phyloP scores from a whole-genome alignment of 2,888 invertebrate species.

The Agapostemon virescens region DNA sequence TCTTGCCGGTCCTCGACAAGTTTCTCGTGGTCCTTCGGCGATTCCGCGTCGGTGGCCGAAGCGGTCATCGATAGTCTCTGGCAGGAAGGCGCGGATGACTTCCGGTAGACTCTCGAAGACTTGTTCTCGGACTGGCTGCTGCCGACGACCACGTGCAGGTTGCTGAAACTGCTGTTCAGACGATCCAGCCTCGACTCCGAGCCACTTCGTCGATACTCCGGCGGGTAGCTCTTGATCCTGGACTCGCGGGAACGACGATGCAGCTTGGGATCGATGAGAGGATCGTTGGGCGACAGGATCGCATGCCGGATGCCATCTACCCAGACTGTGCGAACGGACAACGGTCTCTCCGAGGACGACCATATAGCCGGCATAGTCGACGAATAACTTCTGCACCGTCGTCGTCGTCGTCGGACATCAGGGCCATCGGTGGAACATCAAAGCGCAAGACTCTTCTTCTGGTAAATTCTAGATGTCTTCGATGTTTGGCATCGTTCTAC shows the following conservation, averaged over 20 bases:
- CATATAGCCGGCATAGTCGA: slow-evolving; percentile 81
- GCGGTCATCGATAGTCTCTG: slow-evolving; percentile 31
- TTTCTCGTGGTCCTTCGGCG: background rate
- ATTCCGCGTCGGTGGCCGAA: background rate
- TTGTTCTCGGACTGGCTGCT: slow-evolving; percentile 57
- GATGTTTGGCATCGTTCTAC: background rate
- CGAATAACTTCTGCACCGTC: background rate
- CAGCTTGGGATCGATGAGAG: slow-evolving; percentile 71
- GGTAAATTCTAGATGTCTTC: background rate
- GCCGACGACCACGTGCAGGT: slow-evolving; percentile 71
- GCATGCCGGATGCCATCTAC: slow-evolving; percentile 87
- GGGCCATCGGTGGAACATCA: too few species aligned
- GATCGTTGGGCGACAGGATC: slow-evolving; percentile 85
- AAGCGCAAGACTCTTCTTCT: too few species aligned
- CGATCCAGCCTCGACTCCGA: slow-evolving; percentile 63
- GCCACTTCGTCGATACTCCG: slow-evolving; percentile 61
- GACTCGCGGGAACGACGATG: slow-evolving; percentile 67
- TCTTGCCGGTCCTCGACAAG: background rate
- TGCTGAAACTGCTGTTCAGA: slow-evolving; percentile 71
- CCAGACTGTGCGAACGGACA: slow-evolving; percentile 85
- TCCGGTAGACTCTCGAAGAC: slow-evolving; percentile 59
- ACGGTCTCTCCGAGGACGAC: slow-evolving; percentile 83
- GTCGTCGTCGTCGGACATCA: background rate
- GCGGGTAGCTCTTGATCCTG: slow-evolving; percentile 63
- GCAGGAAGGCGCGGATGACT: slow-evolving; percentile 71